Conservation (phyloP, 2,113 vertebrate species). For the Callithrix jacchus region DNA sequence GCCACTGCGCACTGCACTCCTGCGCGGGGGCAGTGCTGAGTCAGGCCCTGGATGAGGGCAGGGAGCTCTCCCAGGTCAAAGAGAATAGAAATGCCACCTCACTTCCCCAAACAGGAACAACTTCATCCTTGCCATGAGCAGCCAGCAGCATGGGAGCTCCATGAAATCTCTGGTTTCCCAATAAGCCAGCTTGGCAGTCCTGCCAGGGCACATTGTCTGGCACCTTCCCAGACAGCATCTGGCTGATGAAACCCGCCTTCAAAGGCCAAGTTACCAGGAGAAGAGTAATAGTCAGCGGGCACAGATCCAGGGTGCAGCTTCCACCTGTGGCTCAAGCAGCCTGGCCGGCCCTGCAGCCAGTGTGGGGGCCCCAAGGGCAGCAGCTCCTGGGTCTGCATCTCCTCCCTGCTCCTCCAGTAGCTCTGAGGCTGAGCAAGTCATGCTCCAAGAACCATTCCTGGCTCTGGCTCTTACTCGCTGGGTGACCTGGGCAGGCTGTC, state of each 20-base stretch:
- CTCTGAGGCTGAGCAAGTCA: no score
- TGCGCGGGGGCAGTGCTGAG: no score
- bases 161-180: neutral
- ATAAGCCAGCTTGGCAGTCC: neutral
- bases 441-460: neutral
- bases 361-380: fast-evolving
- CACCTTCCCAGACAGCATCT: neutral
- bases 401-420: neutral
- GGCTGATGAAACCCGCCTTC: neutral
- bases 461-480: neutral
- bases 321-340: neutral
- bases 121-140: neutral
- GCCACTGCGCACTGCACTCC: neutral
- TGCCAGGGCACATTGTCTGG: neutral
- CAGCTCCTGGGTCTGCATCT: fast-evolving
- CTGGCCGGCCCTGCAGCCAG: neutral
- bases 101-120: neutral
- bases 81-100: neutral
- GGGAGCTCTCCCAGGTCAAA: neutral
- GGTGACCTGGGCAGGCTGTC: neutral
- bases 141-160: no score
- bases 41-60: neutral
- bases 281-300: fast-evolving
- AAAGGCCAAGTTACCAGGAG: neutral
- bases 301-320: neutral